phyloP scores from a whole-genome alignment of 2,797 vertebrate species.

The Lepus oiostolus region DNA sequence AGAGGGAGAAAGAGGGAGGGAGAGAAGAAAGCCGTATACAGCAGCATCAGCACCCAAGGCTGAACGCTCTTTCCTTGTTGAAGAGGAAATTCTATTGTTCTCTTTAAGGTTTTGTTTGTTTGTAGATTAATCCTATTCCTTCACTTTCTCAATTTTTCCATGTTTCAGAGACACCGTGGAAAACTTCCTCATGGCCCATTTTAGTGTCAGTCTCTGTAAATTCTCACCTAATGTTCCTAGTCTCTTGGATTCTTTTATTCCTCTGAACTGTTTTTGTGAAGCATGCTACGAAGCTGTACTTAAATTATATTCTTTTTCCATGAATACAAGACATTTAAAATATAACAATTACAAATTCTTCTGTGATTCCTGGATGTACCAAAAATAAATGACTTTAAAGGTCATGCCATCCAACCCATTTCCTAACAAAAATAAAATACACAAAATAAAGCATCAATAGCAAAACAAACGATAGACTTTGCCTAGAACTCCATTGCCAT shows the following conservation, averaged over 20 bases:
- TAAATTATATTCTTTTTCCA: not conserved
- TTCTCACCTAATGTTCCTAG: not conserved
- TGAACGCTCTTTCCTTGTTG: not conserved
- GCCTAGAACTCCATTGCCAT: not conserved
- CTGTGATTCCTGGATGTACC: not conserved
- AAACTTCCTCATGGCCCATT: not conserved
- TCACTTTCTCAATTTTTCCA: not conserved
- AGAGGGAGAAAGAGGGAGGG: not conserved
- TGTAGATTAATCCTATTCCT: not conserved
- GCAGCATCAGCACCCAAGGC: not conserved
- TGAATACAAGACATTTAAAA: not conserved
- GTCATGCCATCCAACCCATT: not conserved
- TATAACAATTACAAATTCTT: not conserved
- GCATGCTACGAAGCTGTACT: not conserved
- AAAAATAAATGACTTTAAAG: not conserved
- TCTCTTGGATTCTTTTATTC: not conserved
- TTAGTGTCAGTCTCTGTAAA: not conserved
- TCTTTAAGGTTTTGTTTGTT: not conserved
- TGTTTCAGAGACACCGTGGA: not conserved
- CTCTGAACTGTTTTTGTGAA: not conserved
- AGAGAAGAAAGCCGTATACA: not conserved
- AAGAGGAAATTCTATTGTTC: not conserved
- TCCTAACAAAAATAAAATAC: slow-evolving; percentile 15
- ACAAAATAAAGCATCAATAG: not conserved
- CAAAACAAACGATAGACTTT: not conserved